These are phyloP conservation scores for Lissonota sp. DNA, from an alignment of 2,888 invertebrate genomes.

Conservation along the genomic window DNA sequence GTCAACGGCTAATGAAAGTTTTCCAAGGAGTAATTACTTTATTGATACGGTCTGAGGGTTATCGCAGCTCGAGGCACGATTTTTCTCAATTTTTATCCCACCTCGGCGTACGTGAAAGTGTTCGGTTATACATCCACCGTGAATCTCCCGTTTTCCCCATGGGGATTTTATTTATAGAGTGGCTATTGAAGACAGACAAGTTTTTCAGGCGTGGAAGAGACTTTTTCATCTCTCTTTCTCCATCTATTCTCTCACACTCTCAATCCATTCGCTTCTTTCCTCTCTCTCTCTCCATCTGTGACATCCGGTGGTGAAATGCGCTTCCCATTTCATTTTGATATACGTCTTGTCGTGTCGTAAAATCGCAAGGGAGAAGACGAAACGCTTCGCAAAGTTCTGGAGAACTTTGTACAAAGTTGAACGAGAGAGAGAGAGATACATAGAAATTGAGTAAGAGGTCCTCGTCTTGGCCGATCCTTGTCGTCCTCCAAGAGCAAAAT, in stretches of 20 bases:
- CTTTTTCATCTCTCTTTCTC: not conserved
- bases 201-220: constrained; percentile 72
- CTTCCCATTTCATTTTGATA: constrained; percentile 49
- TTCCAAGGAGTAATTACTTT: constrained; percentile 80
- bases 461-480: constrained; percentile 8
- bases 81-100: constrained; percentile 78
- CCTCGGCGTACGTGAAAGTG: constrained; percentile 32
- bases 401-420: constrained; percentile 62
- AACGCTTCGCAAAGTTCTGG: constrained; percentile 70
- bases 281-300: not conserved
- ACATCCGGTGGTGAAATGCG: constrained; percentile 44
- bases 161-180: constrained; percentile 79
- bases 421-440: constrained; percentile 16
- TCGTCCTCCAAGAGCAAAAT: not conserved
- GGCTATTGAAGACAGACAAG: constrained; percentile 78
- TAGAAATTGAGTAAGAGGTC: constrained; percentile 7
- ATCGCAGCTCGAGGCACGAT: constrained; percentile 71
- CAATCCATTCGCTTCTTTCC: not conserved
- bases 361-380: constrained; percentile 75
- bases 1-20: constrained; percentile 80
- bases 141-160: constrained; percentile 28
- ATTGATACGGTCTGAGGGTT: constrained; percentile 76
- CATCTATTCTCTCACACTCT: not conserved
- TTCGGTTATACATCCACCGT: constrained; percentile 30
- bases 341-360: constrained; percentile 53